A percentile compares a stretch with the other conserved stretches of the same genome.
These are phyloP conservation scores for Campaea margaritaria DNA, from an alignment of 2,888 invertebrate species.

Conservation along the genomic window DNA sequence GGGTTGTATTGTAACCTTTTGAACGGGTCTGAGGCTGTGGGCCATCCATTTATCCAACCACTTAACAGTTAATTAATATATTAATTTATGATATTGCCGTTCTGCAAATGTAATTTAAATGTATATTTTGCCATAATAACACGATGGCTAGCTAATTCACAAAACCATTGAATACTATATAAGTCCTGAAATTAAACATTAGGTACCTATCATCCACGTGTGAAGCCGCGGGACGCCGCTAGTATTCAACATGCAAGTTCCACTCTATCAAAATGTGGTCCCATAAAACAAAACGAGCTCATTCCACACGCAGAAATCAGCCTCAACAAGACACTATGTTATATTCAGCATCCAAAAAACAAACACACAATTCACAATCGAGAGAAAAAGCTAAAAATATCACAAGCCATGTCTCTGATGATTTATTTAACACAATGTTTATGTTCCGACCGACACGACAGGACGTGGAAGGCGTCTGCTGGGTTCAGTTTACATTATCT, in stretches of 20 bases:
- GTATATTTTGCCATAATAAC: too few species aligned
- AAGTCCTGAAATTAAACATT: too few species aligned
- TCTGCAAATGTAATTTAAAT: not conserved
- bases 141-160: not conserved
- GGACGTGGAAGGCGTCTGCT: constrained; percentile 69
- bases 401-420: constrained; percentile 73
- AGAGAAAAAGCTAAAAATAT: constrained; percentile 60
- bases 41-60: constrained; percentile 26
- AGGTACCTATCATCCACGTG: too few species aligned
- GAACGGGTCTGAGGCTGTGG: constrained; percentile 4
- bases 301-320: constrained; percentile 5
- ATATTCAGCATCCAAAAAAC: constrained; percentile 56
- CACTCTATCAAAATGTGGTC: constrained; percentile 23
- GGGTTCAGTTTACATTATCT: constrained; percentile 66
- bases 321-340: constrained; percentile 41
- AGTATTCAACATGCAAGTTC: not conserved
- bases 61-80: constrained; percentile 13
- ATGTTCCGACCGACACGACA: constrained; percentile 60
- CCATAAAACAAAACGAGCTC: constrained; percentile 32
- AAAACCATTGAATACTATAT: too few species aligned
- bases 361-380: constrained; percentile 59
- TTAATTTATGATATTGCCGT: constrained; percentile 5
- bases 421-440: constrained; percentile 81
- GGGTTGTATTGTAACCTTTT: constrained; percentile 23
- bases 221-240: too few species aligned